Evolutionary conservation across 2,113 vertebrate species (phyloP), one percentile per base, ranked within the genome.

Genomic region (Peromyscus californicus): DNA sequence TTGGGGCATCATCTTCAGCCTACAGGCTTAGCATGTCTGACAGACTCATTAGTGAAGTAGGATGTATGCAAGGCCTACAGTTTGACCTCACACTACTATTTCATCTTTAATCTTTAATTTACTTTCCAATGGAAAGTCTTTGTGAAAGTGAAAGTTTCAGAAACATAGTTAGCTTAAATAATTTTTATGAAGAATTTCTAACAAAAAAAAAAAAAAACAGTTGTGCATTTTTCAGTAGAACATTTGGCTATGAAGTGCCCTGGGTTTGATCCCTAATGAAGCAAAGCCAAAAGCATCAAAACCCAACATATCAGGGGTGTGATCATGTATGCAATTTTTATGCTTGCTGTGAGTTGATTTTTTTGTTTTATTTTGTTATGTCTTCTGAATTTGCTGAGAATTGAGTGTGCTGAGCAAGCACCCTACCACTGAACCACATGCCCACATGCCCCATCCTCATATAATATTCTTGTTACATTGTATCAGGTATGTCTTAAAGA

Each of bases 151-250:
- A 96, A 82, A 42, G 19, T 96, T 97, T 83, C 57, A 69, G 24
- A 97, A 95, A 79, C 24, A 75, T 36, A 82, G 61, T 93, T 76
- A 87, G 61, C 39, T 57, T 91, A 92, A 94, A 96, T 92, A 65
- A 94, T 89, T 96, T 98, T 57, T 90, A n/a, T 93, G 78, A 97
- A 91, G 65, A 95, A 83, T 84, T 80, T 72, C 91, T 78, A 95
- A 89, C 33, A 70, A 72, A 16, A 72, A 48, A 5, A 48, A 48
- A 7, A 48, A 48, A 97, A 97, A 74, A 1, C 0, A 96, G 86
- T 10, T 54, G 19, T 75, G 36, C 8, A 82, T 1, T 92, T 51
- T 82, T 75, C 39, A 54, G 22, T 24, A 48, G 24, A 69, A 5
- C 10, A 10, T 51, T 88, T 94, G 48, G 19, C 12, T 36, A n/a